A percentile compares a stretch with the other conserved stretches of the same genome.
phyloP scores from a whole-genome alignment of 2,113 vertebrate species.

The Aix galericulata region DNA sequence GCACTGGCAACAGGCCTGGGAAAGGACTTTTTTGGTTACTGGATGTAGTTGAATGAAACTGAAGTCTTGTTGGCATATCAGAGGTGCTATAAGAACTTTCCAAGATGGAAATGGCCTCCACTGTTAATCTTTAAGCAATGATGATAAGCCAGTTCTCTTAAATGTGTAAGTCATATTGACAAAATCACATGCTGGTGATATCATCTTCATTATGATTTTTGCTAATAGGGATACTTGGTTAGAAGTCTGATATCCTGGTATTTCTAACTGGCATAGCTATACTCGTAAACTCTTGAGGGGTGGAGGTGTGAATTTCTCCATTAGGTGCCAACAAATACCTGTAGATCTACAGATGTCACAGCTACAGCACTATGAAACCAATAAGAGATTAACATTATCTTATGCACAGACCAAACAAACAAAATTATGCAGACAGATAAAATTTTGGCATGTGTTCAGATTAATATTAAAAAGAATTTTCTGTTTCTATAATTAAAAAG shows the following conservation, averaged over 20 bases:
- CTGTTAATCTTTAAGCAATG: not conserved
- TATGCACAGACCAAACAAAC: not conserved
- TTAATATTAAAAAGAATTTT: not conserved
- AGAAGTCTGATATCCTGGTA: not conserved
- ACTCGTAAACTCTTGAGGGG: not conserved
- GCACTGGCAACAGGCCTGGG: not conserved
- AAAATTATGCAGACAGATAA: not conserved
- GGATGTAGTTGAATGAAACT: rapidly evolving
- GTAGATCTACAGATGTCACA: not conserved
- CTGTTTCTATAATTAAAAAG: not conserved
- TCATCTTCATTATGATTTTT: not conserved
- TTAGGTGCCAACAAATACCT: not conserved
- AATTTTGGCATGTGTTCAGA: not conserved
- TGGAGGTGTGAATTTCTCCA: not conserved
- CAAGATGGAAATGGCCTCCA: not conserved
- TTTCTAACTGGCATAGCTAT: not conserved
- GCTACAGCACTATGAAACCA: not conserved
- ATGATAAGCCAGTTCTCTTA: not conserved
- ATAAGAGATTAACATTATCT: not conserved
- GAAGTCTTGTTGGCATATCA: not conserved
- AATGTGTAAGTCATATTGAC: rapidly evolving
- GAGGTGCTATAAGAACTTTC: not conserved
- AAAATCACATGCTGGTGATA: not conserved
- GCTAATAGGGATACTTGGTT: not conserved
- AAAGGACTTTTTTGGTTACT: not conserved